Conservation (phyloP, 2,113 vertebrate genomes). For the Eonycteris spelaea region DNA sequence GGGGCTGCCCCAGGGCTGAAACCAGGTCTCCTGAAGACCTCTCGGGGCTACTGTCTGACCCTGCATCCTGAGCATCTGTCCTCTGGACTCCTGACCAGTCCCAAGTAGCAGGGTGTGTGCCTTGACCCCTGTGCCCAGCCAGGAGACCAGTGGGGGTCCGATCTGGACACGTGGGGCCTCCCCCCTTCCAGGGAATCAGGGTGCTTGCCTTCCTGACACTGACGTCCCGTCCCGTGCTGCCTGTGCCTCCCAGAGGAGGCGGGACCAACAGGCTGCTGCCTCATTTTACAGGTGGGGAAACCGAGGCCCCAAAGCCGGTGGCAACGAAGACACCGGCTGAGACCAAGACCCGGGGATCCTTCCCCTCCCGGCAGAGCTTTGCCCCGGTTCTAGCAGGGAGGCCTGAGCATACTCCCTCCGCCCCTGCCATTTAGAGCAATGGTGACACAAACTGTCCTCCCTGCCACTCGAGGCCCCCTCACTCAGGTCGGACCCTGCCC, state of each 20-base stretch:
- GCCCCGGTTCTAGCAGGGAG: background rate
- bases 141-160: background rate
- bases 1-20: background rate
- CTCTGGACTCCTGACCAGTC: background rate
- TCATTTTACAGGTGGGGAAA: background rate
- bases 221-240: background rate
- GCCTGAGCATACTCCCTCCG: background rate
- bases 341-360: accelerated
- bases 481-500: accelerated
- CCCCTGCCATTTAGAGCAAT: accelerated
- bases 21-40: background rate
- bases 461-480: background rate
- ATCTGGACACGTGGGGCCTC: background rate
- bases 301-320: background rate
- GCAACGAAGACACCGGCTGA: accelerated
- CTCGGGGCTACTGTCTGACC: background rate
- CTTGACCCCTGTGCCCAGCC: background rate
- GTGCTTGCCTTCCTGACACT: accelerated
- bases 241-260: background rate
- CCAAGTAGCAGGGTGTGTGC: background rate
- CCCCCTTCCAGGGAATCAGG: background rate
- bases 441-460: background rate
- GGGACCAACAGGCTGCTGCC: background rate
- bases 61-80: background rate
- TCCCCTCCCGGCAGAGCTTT: accelerated